Percentiles rank a stretch among this genome's conserved stretches.
phyloP scores from a whole-genome alignment of 2,888 invertebrate species.

The Chaetogeoica ovagalla region DNA sequence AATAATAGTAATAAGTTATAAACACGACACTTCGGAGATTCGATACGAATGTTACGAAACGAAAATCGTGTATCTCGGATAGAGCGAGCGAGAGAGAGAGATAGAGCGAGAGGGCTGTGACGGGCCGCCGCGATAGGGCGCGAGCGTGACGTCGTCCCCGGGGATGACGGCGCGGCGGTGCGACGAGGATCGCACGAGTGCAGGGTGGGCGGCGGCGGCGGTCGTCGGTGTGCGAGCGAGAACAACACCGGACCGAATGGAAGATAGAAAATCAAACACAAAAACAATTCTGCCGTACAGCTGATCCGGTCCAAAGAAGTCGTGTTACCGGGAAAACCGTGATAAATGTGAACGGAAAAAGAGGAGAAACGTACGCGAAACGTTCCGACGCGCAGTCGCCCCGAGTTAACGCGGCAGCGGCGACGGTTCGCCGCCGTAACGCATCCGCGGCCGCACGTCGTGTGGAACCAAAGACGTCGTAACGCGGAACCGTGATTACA shows the following conservation, averaged over 20 bases:
- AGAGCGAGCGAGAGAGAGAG: background rate
- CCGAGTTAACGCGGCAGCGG: too few relatives aligned
- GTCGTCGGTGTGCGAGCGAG: conserved; percentile 12
- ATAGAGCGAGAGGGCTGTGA: conserved; percentile 17
- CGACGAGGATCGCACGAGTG: background rate
- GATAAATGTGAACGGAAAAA: background rate
- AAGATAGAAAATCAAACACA: conserved; percentile 48
- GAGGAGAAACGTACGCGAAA: background rate
- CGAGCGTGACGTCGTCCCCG: too few relatives aligned
- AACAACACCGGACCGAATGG: background rate
- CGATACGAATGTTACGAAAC: conserved; percentile 32
- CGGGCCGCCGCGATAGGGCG: conserved; percentile 14
- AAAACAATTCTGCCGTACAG: conserved; percentile 38
- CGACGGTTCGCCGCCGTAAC: too few relatives aligned
- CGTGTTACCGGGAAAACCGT: conserved; percentile 8
- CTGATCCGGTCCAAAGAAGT: conserved; percentile 36
- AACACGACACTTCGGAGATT: background rate
- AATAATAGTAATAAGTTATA: too few relatives aligned
- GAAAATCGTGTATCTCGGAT: conserved; percentile 42
- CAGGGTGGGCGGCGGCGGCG: background rate
- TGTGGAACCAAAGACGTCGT: too few relatives aligned
- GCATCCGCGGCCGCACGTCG: too few relatives aligned
- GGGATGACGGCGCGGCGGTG: background rate
- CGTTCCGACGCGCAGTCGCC: background rate
- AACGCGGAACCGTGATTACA: too few relatives aligned